Percentiles rank a stretch among this genome's conserved stretches.
Conservation (phyloP, 2,113 vertebrate genomes). For the Pavo muticus region DNA sequence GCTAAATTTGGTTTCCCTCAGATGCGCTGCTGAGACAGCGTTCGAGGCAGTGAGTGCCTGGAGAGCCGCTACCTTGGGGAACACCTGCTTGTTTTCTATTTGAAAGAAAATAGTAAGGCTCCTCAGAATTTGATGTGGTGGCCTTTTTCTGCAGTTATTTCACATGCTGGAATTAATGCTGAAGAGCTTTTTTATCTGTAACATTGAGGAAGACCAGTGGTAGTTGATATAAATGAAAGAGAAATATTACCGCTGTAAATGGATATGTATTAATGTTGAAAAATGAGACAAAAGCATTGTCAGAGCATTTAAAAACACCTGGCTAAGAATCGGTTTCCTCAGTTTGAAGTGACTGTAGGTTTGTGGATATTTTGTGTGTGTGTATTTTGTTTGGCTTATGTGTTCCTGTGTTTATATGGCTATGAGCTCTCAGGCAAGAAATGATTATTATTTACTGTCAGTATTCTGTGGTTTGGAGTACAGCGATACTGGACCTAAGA, state of each 20-base stretch:
- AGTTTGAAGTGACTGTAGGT: neutral
- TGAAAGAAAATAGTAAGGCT: neutral
- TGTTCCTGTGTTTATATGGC: neutral
- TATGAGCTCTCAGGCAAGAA: neutral
- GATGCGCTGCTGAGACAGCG: neutral
- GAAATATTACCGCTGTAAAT: neutral
- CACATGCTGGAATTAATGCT: neutral
- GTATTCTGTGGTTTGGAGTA: neutral
- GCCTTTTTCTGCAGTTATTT: neutral
- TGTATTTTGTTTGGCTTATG: conserved; percentile 3
- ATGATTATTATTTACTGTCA: neutral
- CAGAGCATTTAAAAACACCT: neutral
- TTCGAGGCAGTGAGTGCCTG: neutral
- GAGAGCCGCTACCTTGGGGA: neutral
- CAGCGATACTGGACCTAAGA: too few relatives aligned
- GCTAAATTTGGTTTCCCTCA: neutral
- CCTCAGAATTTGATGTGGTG: neutral
- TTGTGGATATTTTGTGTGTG: neutral
- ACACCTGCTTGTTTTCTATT: neutral
- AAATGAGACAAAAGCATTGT: neutral
- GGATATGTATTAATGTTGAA: neutral
- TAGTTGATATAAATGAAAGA: neutral
- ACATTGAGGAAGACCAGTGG: neutral
- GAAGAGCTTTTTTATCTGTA: neutral
- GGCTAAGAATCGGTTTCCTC: neutral